These are phyloP conservation scores for Cyphomyrus discorhynchus DNA, from an alignment of 2,113 vertebrate genomes.

Conservation along the genomic window DNA sequence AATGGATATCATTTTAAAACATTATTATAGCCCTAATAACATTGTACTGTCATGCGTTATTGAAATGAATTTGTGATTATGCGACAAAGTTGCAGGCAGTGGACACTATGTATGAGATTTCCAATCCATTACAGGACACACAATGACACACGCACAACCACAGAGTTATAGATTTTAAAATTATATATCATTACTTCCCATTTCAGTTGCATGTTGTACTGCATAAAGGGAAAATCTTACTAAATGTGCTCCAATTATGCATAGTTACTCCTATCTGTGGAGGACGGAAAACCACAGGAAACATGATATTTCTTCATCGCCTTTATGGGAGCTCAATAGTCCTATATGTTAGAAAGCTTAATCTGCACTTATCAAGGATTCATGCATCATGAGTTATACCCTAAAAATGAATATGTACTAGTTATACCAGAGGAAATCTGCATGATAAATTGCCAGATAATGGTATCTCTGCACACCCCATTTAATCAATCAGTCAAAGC, in stretches of 20 bases:
- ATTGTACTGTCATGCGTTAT: background rate
- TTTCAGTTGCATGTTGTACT: background rate
- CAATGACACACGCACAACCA: background rate
- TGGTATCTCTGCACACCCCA: background rate
- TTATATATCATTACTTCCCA: background rate
- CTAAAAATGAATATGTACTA: background rate
- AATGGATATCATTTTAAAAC: background rate
- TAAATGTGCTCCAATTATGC: background rate
- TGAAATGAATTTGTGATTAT: background rate
- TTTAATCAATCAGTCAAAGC: background rate
- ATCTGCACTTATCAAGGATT: background rate
- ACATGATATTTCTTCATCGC: background rate
- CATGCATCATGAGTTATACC: background rate
- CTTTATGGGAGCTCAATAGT: background rate
- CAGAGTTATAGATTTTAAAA: background rate
- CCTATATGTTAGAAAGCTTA: background rate
- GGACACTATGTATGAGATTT: background rate
- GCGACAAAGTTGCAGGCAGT: background rate
- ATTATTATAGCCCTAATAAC: background rate
- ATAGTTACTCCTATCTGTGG: background rate
- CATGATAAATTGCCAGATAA: background rate
- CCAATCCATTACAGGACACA: background rate
- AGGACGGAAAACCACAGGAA: background rate
- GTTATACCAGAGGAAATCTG: background rate
- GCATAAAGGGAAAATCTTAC: background rate